These are phyloP conservation scores for Epistrophe grossulariae DNA, from an alignment of 2,888 invertebrate genomes.

Conservation along the genomic window DNA sequence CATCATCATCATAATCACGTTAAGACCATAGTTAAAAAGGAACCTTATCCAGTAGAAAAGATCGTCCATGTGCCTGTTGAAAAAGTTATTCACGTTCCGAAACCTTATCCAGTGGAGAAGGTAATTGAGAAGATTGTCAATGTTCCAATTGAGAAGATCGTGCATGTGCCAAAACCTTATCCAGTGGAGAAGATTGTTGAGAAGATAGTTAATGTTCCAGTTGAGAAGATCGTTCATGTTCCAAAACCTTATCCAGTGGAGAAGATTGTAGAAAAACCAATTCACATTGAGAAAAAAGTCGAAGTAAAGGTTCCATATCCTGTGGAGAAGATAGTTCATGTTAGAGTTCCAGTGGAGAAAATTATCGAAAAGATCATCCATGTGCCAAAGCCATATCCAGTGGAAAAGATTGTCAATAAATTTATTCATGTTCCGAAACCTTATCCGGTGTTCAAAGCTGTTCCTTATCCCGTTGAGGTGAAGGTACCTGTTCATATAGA, in stretches of 20 bases:
- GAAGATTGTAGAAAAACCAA: constrained; percentile 82
- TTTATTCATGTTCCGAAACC: constrained; percentile 79
- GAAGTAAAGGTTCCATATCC: constrained; percentile 83
- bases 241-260: constrained; percentile 79
- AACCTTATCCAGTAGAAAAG: constrained; percentile 85
- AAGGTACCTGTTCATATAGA: constrained; percentile 82
- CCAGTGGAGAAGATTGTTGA: constrained; percentile 84
- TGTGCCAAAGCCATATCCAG: constrained; percentile 83
- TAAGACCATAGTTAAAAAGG: constrained; percentile 86
- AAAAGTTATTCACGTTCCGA: constrained; percentile 86
- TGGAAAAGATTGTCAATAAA: constrained; percentile 73
- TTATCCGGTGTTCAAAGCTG: constrained; percentile 82
- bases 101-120: constrained; percentile 85
- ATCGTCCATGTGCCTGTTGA: constrained; percentile 83
- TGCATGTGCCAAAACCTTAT: constrained; percentile 85
- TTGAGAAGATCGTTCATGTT: constrained; percentile 83
- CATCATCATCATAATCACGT: constrained; percentile 88
- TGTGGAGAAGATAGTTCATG: constrained; percentile 78
- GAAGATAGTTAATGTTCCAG: constrained; percentile 79
- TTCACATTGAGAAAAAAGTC: constrained; percentile 83
- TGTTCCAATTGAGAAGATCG: constrained; percentile 85
- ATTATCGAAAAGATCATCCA: constrained; percentile 83
- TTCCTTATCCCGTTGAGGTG: constrained; percentile 79
- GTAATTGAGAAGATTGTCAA: constrained; percentile 83
- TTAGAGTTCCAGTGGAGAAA: constrained; percentile 83